Evolutionary conservation across 1,140 invertebrate species (phyloP).

Genomic region (Diploscapter pachys): DNA sequence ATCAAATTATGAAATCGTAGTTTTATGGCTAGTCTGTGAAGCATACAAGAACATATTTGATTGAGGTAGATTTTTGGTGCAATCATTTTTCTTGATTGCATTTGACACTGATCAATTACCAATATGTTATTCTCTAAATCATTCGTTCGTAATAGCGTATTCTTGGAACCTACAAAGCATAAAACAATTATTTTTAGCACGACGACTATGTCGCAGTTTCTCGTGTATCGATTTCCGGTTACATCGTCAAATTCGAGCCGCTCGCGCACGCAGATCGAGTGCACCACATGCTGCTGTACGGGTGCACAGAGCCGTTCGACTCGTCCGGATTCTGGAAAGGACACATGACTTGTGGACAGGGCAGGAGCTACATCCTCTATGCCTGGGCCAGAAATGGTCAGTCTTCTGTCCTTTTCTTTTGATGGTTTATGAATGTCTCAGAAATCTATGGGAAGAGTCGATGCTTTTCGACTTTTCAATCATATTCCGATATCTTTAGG

Average conservation of each 20-base stretch:
- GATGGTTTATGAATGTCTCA: background rate
- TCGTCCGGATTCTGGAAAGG: constrained; percentile 47
- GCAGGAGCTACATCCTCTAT: constrained; percentile 48
- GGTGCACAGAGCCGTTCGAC: constrained; percentile 47
- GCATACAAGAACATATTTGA: background rate
- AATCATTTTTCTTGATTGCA: background rate
- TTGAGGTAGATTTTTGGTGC: background rate
- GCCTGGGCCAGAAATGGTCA: constrained; percentile 57
- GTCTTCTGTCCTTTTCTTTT: background rate
- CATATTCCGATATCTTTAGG: too few relatives aligned
- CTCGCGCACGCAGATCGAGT: constrained; percentile 54
- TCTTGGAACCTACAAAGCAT: constrained; percentile 15
- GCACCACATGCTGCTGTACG: constrained; percentile 58
- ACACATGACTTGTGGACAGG: constrained; percentile 42
- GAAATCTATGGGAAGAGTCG: background rate
- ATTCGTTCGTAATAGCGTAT: constrained; percentile 11
- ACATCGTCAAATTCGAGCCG: constrained; percentile 56
- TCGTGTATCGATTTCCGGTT: constrained; percentile 51
- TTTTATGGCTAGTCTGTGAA: constrained; percentile 6
- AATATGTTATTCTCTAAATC: background rate
- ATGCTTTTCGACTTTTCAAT: too few relatives aligned
- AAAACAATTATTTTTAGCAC: constrained; percentile 33
- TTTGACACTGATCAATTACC: background rate
- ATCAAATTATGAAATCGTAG: constrained; percentile 1
- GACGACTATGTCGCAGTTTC: constrained; percentile 54